Conservation (phyloP, 1,140 invertebrate species). For the Drosophila arawakana region DNA sequence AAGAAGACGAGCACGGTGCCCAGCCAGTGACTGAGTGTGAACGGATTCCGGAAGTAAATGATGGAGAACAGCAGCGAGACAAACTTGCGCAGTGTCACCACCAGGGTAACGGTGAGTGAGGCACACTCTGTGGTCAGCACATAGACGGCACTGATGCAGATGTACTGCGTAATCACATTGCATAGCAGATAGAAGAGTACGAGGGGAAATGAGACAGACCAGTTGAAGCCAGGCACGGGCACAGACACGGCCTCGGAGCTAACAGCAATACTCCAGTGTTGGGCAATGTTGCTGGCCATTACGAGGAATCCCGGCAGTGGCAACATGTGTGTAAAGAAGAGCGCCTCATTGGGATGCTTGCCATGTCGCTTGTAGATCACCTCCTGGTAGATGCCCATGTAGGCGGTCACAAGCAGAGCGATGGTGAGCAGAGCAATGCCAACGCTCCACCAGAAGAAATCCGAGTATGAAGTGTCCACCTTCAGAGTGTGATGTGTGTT, state of each 20-base stretch:
- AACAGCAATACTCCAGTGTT: constrained; percentile 88
- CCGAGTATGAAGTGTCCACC: constrained; percentile 84
- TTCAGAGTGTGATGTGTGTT: constrained; percentile 83
- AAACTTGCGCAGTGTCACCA: constrained; percentile 98
- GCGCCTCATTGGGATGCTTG: constrained; percentile 96
- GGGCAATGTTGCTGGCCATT: constrained; percentile 89
- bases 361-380: constrained; percentile 93
- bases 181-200: constrained; percentile 92
- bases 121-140: constrained; percentile 96
- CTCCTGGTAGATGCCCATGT: constrained; percentile 99
- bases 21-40: constrained; percentile 96
- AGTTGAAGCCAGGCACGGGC: constrained; percentile 85
- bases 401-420: constrained; percentile 96
- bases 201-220: constrained; percentile 88
- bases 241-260: constrained; percentile 47
- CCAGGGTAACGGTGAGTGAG: constrained; percentile 97
- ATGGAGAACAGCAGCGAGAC: constrained; percentile 97
- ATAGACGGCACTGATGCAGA: constrained; percentile 98
- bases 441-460: constrained; percentile 92
- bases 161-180: constrained; percentile 97
- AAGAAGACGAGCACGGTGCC: constrained; percentile 96
- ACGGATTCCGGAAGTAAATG: constrained; percentile 97
- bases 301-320: constrained; percentile 71
- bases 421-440: constrained; percentile 94
- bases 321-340: constrained; percentile 92